A percentile compares a stretch with the other conserved stretches of the same genome.
phyloP scores from a whole-genome alignment of 2,888 invertebrate genomes.

The Clusia tigrina region DNA sequence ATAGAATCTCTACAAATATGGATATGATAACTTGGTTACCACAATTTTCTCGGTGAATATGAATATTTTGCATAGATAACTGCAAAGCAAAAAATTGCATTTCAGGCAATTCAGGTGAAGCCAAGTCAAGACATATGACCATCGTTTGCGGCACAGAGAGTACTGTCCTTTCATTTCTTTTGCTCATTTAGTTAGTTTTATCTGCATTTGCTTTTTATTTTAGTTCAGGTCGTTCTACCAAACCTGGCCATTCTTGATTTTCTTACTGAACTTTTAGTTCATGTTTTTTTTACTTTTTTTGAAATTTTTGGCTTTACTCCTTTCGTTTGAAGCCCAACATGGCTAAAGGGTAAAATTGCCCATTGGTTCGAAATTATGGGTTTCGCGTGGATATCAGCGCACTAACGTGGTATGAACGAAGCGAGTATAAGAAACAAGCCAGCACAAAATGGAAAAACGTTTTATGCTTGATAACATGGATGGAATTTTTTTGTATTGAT shows the following conservation, averaged over 20 bases:
- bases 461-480: constrained; percentile 29
- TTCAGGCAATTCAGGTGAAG: too few species aligned
- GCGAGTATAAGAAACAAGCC: constrained; percentile 19
- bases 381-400: constrained; percentile 44
- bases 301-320: constrained; percentile 36
- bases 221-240: neutral
- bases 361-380: constrained; percentile 65
- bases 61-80: too few species aligned
- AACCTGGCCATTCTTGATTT: neutral
- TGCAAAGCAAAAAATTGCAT: too few species aligned
- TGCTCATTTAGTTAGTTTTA: neutral
- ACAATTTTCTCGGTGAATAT: too few species aligned
- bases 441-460: constrained; percentile 31
- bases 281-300: neutral
- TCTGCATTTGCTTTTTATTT: neutral
- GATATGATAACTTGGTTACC: too few species aligned
- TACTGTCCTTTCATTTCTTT: neutral
- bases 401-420: constrained; percentile 12
- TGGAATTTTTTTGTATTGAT: constrained; percentile 15
- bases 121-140: too few species aligned
- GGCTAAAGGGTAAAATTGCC: constrained; percentile 65
- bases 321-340: constrained; percentile 55
- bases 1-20: too few species aligned
- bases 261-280: neutral
- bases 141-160: too few species aligned